Percentiles rank a stretch among this genome's conserved stretches.
phyloP scores from a whole-genome alignment of 2,797 vertebrate species.

The Sebastes iracundus region DNA sequence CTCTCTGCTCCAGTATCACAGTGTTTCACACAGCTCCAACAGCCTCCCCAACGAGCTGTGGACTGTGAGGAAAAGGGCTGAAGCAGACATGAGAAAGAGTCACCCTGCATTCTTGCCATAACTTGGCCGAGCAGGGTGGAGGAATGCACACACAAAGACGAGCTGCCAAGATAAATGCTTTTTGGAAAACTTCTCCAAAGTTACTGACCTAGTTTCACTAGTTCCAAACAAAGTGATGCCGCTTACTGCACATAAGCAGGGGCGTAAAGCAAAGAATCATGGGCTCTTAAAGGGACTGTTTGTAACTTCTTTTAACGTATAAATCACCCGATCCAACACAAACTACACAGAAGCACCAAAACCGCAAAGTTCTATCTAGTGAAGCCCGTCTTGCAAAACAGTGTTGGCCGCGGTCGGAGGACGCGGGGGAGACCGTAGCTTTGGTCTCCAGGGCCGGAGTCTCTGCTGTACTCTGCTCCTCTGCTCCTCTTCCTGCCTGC shows the following conservation, averaged over 20 bases:
- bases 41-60: background rate
- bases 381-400: too few species aligned
- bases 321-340: too few species aligned
- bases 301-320: too few species aligned
- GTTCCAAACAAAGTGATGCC: background rate
- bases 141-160: constrained; percentile 34
- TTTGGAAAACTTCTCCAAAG: background rate
- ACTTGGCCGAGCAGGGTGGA: constrained; percentile 32
- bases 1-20: background rate
- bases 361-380: too few species aligned
- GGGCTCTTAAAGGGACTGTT: too few species aligned
- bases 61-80: background rate
- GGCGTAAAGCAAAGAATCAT: background rate
- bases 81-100: constrained; percentile 39
- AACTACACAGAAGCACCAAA: too few species aligned
- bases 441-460: too few species aligned
- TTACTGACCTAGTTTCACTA: background rate
- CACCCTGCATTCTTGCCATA: constrained; percentile 65
- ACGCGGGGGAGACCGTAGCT: too few species aligned
- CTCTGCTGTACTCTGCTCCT: too few species aligned
- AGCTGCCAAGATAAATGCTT: constrained; percentile 9
- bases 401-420: too few species aligned
- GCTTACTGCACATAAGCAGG: constrained; percentile 2
- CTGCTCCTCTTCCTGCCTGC: too few species aligned
- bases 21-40: background rate